Evolutionary conservation across 2,797 vertebrate species (phyloP), one percentile per base, ranked within the genome.

Genomic region (Acipenser transmontanus): DNA sequence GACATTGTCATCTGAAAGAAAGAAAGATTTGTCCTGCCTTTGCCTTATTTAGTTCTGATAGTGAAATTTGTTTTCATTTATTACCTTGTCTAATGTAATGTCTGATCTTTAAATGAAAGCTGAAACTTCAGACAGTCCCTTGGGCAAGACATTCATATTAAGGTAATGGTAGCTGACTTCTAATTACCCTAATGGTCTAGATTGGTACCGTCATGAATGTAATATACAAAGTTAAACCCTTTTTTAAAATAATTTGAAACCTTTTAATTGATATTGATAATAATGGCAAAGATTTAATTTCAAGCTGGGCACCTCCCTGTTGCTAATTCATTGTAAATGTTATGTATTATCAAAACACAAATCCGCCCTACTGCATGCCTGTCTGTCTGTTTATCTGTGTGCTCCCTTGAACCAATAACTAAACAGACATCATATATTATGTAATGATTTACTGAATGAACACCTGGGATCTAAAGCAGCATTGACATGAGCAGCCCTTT

Each of bases 151-250:
- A 76, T 77, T 65, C 70, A 74, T 81, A 78, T 76, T 74, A 74
- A 75, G 76, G 70, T 78, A 73, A 80, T 80, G 72, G 72, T 73
- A 73, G 68, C 73, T 77, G 76, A 78, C 72, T 79, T 75, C 72
- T 79, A 79, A 81, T 84, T 80, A 81, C 69, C 67, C 65, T 77
- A 79, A 81, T 84, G 74, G 74, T 71, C 63, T 65, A 54, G 71
- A 61, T 68, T 65, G 49, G 54, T 76, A 66, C 73, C 69, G 68
- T 56, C 65, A 66, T 62, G 56, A 70, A 79, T 79, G 72, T 72
- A 76, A 78, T 74, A 82, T 81, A 80, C 67, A 77, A 34, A 34
- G 73, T 69, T 63, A 66, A 74, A 77, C 63, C 73, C 74, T 80
- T 72, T 80, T 80, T 77, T 70, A 80, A 59, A 67, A 72, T 71